Percentiles rank a stretch among this genome's conserved stretches.
Conservation (phyloP, 1,140 invertebrate genomes). For the Drosophila seguyi region DNA sequence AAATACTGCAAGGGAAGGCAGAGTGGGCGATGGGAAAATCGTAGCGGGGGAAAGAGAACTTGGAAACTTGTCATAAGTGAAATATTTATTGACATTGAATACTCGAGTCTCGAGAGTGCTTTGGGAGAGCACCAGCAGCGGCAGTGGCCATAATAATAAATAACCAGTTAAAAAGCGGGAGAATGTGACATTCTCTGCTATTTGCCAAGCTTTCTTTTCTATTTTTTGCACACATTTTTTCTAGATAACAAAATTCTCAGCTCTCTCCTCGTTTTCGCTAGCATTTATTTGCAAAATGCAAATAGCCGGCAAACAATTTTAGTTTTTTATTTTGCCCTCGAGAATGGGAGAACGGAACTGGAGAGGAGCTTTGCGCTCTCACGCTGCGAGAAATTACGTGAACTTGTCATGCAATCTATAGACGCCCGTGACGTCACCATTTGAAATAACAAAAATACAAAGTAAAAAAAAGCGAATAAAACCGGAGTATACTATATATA, state of each 20-base stretch:
- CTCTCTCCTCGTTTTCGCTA: neutral
- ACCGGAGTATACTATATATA: neutral
- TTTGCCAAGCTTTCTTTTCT: slow-evolving; percentile 14
- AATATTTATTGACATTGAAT: slow-evolving; percentile 68
- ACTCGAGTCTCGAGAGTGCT: neutral
- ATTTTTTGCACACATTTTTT: neutral
- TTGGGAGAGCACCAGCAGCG: slow-evolving; percentile 5
- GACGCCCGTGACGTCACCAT: slow-evolving; percentile 56
- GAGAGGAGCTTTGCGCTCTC: slow-evolving; percentile 13
- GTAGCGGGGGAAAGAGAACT: neutral
- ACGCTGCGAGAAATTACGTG: slow-evolving; percentile 31
- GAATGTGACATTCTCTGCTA: neutral
- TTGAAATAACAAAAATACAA: slow-evolving; percentile 13
- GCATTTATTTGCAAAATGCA: slow-evolving; percentile 28
- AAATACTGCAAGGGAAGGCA: slow-evolving; percentile 16
- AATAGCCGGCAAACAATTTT: slow-evolving; percentile 47
- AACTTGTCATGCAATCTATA: slow-evolving; percentile 43
- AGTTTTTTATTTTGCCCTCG: slow-evolving; percentile 30
- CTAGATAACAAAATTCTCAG: slow-evolving; percentile 15
- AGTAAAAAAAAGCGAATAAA: neutral
- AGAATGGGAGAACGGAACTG: slow-evolving; percentile 18
- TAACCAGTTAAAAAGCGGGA: slow-evolving; percentile 25
- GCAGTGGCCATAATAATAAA: slow-evolving; percentile 53
- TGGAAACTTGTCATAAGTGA: slow-evolving; percentile 71
- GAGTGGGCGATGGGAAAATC: neutral